phyloP scores from a whole-genome alignment of 2,888 invertebrate species.

The Eurytoma californica region DNA sequence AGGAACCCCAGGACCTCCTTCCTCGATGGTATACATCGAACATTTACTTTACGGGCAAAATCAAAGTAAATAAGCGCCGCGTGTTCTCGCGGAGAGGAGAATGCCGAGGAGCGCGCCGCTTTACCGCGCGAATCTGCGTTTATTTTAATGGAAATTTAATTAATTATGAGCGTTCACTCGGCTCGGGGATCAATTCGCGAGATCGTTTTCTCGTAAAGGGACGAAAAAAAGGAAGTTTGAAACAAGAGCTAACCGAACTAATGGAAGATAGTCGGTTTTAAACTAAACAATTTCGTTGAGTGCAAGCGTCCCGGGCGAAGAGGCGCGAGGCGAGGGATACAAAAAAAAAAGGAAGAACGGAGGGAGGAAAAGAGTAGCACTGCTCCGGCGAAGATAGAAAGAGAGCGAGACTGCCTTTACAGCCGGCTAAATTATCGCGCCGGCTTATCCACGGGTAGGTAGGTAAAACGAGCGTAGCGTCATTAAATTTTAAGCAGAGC shows the following conservation, averaged over 20 bases:
- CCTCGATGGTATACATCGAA: no score
- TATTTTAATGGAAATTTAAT: slow-evolving; percentile 23
- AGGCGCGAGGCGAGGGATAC: background rate
- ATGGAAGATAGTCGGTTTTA: slow-evolving; percentile 35
- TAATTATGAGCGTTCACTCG: slow-evolving; percentile 1
- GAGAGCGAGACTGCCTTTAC: slow-evolving; percentile 22
- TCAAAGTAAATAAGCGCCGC: no score
- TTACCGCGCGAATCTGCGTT: background rate
- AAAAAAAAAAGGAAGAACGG: background rate
- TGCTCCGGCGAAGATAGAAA: background rate
- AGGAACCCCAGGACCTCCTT: no score
- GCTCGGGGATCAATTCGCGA: slow-evolving; percentile 3
- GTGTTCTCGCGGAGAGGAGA: no score
- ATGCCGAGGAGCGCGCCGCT: no score
- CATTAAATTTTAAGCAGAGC: slow-evolving; percentile 51
- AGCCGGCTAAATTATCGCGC: slow-evolving; percentile 46
- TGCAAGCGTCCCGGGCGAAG: slow-evolving; percentile 22
- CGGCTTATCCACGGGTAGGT: slow-evolving; percentile 40
- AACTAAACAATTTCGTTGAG: slow-evolving; percentile 47
- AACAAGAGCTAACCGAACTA: slow-evolving; percentile 15
- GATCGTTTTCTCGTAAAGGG: background rate
- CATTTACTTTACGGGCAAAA: no score
- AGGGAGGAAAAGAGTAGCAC: slow-evolving; percentile 4
- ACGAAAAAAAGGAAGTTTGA: background rate
- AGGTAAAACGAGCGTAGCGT: slow-evolving; percentile 42